These are phyloP conservation scores for Rana temporaria DNA, from an alignment of 2,113 vertebrate genomes.

Conservation along the genomic window DNA sequence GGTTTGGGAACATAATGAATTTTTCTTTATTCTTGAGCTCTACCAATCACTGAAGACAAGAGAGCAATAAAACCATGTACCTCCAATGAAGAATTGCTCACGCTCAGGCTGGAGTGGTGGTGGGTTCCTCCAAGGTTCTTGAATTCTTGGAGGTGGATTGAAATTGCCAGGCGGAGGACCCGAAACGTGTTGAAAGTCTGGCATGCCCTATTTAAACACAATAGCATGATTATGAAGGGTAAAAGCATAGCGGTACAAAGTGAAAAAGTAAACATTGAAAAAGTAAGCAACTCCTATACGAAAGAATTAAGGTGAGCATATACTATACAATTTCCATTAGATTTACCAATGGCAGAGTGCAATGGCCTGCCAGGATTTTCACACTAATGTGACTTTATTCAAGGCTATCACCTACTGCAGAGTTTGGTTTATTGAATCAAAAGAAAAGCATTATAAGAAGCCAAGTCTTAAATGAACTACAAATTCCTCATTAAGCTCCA, in stretches of 20 bases:
- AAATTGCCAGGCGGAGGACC: constrained; percentile 85
- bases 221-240: not conserved
- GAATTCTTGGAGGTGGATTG: constrained; percentile 85
- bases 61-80: constrained; percentile 67
- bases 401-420: not conserved
- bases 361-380: too few relatives aligned
- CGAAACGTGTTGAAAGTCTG: constrained; percentile 85
- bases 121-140: constrained; percentile 91
- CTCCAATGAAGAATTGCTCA: constrained; percentile 91
- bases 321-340: too few relatives aligned
- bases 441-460: not conserved
- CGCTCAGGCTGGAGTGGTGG: constrained; percentile 79
- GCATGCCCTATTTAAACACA: constrained; percentile 77
- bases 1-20: not conserved
- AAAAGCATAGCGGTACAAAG: not conserved
- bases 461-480: constrained; percentile 53
- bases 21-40: not conserved
- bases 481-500: constrained; percentile 70
- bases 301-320: too few relatives aligned
- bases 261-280: not conserved
- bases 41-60: not conserved
- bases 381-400: not conserved
- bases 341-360: too few relatives aligned
- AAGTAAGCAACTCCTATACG: not conserved
- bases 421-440: constrained; percentile 35